phyloP scores from a whole-genome alignment of 2,888 invertebrate genomes.

The Geotrupes spiniger region DNA sequence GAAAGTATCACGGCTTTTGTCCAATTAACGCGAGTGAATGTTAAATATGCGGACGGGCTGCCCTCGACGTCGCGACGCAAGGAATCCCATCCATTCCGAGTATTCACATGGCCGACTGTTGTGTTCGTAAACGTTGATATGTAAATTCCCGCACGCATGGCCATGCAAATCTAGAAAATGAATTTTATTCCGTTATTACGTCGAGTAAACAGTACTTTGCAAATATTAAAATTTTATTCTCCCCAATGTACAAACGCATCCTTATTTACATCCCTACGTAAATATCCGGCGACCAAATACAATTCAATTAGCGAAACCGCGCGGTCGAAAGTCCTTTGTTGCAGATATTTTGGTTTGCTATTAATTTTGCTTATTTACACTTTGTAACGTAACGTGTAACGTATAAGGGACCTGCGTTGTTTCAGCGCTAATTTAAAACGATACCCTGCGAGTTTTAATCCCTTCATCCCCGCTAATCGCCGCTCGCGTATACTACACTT shows the following conservation, averaged over 20 bases:
- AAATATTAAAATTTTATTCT: conserved; percentile 36
- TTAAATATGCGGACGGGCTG: conserved; percentile 25
- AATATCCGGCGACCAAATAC: conserved; percentile 21
- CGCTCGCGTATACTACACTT: too few species aligned
- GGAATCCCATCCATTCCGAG: not conserved
- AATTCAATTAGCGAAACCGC: conserved; percentile 6
- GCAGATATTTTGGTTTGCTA: too few species aligned
- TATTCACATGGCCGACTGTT: conserved; percentile 25
- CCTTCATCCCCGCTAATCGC: too few species aligned
- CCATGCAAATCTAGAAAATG: conserved; percentile 40
- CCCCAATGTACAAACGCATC: conserved; percentile 20
- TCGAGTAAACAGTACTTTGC: conserved; percentile 33
- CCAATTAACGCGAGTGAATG: conserved; percentile 39
- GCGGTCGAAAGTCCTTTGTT: not conserved
- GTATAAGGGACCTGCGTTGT: too few species aligned
- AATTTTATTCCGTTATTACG: conserved; percentile 39
- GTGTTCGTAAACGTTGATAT: conserved; percentile 32
- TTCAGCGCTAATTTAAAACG: too few species aligned
- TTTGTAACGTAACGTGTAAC: too few species aligned
- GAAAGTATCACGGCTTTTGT: conserved; percentile 38
- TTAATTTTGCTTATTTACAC: too few species aligned
- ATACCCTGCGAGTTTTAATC: too few species aligned
- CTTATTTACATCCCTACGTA: conserved; percentile 27
- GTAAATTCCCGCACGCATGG: conserved; percentile 40
- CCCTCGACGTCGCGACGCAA: conserved; percentile 1